Evolutionary conservation across 2,113 vertebrate species (phyloP).

Genomic region (Sphyrna mokarran): DNA sequence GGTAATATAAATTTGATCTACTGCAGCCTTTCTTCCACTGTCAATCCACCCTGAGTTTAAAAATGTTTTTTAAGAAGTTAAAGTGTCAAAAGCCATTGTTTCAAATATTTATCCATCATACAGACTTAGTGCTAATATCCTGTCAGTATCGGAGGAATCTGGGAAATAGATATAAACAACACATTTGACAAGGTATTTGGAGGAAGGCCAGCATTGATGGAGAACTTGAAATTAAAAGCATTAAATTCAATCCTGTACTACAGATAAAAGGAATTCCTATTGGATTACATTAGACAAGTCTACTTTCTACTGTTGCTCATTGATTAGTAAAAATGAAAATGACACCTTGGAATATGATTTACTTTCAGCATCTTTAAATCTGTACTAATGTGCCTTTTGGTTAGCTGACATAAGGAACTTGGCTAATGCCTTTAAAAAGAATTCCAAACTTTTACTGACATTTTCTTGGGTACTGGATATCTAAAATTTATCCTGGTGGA

Average conservation of each 20-base stretch:
- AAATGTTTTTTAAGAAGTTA: neutral
- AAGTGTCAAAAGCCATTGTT: neutral
- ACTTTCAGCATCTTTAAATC: neutral
- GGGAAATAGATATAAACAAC: neutral
- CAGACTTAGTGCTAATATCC: neutral
- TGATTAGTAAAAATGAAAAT: neutral
- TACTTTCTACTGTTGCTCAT: neutral
- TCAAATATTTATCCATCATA: neutral
- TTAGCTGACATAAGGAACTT: neutral
- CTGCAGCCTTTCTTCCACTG: neutral
- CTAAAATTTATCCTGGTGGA: neutral
- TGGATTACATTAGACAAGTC: neutral
- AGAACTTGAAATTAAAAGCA: neutral
- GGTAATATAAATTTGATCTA: neutral
- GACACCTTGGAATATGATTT: neutral
- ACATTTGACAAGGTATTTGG: constrained; percentile 3
- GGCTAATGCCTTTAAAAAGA: neutral
- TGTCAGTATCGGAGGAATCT: neutral
- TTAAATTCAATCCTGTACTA: neutral
- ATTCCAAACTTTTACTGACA: neutral
- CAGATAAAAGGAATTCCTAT: neutral
- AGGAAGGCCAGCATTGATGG: neutral
- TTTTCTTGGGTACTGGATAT: neutral
- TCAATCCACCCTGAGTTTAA: neutral
- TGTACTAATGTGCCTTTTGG: neutral